phyloP scores from a whole-genome alignment of 2,113 vertebrate species.

The Rhynchomys soricoides region DNA sequence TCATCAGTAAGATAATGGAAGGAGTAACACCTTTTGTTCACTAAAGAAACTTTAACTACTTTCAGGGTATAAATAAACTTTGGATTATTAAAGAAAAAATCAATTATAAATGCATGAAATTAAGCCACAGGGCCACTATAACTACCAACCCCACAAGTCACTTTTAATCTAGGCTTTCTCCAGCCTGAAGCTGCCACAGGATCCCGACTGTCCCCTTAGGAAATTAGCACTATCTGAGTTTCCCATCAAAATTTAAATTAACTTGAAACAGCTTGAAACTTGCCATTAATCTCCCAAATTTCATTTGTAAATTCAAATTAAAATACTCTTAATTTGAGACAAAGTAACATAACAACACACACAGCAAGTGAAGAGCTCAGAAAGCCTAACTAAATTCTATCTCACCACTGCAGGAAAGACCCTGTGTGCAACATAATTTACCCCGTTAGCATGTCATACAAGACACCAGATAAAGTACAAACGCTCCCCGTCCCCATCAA shows the following conservation, averaged over 20 bases:
- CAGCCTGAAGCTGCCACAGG: neutral
- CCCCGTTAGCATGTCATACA: neutral
- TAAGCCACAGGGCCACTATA: neutral
- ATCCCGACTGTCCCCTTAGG: slow-evolving; percentile 6
- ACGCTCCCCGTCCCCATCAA: too few species aligned
- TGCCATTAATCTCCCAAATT: slow-evolving; percentile 55
- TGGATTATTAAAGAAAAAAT: slow-evolving; percentile 11
- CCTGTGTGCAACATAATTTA: neutral
- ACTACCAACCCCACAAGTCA: neutral
- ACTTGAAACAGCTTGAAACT: slow-evolving; percentile 67
- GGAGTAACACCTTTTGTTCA: neutral
- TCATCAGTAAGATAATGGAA: slow-evolving; percentile 33
- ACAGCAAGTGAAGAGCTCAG: slow-evolving; percentile 1
- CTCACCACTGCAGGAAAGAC: neutral
- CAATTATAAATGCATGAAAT: slow-evolving; percentile 48
- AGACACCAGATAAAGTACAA: neutral
- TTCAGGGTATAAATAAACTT: slow-evolving; percentile 46
- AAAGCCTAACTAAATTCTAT: neutral
- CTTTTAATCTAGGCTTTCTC: slow-evolving; percentile 48
- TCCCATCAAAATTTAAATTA: slow-evolving; percentile 67
- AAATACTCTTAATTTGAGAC: slow-evolving; percentile 52
- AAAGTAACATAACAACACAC: slow-evolving; percentile 48
- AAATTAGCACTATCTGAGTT: slow-evolving; percentile 49
- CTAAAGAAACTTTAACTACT: neutral
- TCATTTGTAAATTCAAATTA: slow-evolving; percentile 32